phyloP scores from a whole-genome alignment of 2,797 vertebrate genomes.

The Picus viridis region DNA sequence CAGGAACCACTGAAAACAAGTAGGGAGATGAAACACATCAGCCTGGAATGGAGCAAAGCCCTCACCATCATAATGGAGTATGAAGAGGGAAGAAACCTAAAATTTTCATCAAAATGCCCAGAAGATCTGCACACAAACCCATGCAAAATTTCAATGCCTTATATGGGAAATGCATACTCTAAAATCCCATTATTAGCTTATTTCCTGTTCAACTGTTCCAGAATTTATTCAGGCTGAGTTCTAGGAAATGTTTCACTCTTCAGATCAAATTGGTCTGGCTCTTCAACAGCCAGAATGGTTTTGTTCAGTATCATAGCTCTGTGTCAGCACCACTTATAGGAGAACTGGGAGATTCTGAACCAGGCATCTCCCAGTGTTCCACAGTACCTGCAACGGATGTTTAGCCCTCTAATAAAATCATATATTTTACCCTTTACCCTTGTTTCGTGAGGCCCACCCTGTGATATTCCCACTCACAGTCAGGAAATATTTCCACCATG shows the following conservation, averaged over 20 bases:
- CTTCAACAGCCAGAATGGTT: neutral
- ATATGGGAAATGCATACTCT: conserved; percentile 56
- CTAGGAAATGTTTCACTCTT: conserved; percentile 45
- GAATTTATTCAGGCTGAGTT: conserved; percentile 55
- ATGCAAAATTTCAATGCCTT: conserved; percentile 47
- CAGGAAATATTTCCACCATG: neutral
- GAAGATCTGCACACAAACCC: conserved; percentile 29
- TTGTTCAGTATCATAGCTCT: neutral
- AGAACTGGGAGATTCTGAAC: neutral
- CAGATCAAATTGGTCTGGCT: conserved; percentile 41
- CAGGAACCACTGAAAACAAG: neutral
- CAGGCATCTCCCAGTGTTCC: neutral
- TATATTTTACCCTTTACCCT: neutral
- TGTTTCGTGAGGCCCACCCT: neutral
- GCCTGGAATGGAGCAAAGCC: neutral
- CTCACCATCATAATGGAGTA: neutral
- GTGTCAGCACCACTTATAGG: neutral
- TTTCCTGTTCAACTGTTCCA: conserved; percentile 62
- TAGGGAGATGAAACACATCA: neutral
- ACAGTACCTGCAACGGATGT: neutral
- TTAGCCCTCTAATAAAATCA: neutral
- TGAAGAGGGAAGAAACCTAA: neutral
- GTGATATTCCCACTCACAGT: neutral
- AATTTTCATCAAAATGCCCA: neutral
- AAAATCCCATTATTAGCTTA: conserved; percentile 65